These are phyloP conservation scores for Gibbula magus DNA, from an alignment of 2,888 invertebrate genomes.

Conservation along the genomic window DNA sequence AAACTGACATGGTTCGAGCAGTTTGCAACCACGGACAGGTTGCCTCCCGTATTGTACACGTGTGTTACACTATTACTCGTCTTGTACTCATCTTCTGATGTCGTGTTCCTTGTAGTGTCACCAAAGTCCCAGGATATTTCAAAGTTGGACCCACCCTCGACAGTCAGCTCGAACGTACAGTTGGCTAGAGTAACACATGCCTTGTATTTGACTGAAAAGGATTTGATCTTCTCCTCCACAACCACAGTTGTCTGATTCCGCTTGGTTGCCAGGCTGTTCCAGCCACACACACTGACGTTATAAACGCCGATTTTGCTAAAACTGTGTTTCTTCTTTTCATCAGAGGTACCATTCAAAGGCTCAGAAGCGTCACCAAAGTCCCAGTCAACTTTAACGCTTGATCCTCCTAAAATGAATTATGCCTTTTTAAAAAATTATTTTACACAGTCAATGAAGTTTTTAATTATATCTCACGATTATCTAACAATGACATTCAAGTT, in stretches of 20 bases:
- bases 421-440: too few species aligned
- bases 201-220: not conserved
- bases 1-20: constrained; percentile 58
- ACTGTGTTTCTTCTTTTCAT: constrained; percentile 36
- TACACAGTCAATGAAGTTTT: too few species aligned
- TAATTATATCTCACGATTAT: too few species aligned
- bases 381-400: constrained; percentile 66
- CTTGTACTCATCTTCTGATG: constrained; percentile 23
- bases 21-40: constrained; percentile 41
- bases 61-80: constrained; percentile 36
- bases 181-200: not conserved
- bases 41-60: constrained; percentile 45
- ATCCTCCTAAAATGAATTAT: constrained; percentile 52
- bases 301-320: constrained; percentile 52
- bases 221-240: constrained; percentile 55
- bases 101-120: constrained; percentile 38
- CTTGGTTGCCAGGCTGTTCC: constrained; percentile 58
- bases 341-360: constrained; percentile 25
- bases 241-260: constrained; percentile 54
- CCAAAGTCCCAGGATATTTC: constrained; percentile 56
- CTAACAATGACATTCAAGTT: too few species aligned
- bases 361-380: constrained; percentile 63
- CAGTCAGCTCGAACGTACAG: constrained; percentile 32
- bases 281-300: constrained; percentile 56
- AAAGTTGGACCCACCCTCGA: constrained; percentile 63